Conservation (phyloP, 2,113 vertebrate species). For the Chloropsis hardwickii region DNA sequence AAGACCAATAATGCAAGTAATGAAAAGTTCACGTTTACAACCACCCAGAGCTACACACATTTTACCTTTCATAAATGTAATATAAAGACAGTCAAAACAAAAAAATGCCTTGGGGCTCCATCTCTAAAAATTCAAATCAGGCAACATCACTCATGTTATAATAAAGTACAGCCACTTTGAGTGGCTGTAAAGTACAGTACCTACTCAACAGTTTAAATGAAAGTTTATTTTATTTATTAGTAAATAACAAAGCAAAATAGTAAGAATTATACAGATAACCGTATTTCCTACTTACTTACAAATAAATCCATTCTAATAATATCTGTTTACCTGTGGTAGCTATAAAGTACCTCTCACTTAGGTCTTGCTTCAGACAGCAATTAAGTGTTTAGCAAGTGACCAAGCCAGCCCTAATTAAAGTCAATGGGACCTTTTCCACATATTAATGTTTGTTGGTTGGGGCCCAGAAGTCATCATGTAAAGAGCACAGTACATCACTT, state of each 20-base stretch:
- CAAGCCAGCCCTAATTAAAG: conserved; percentile 28
- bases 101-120: not conserved
- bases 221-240: not conserved
- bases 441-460: not conserved
- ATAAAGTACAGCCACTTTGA: not conserved
- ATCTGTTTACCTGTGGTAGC: not conserved
- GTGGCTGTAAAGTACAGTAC: not conserved
- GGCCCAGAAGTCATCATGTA: not conserved
- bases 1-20: not conserved
- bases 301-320: not conserved
- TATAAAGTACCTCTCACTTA: not conserved
- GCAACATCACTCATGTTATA: not conserved
- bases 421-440: not conserved
- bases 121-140: not conserved
- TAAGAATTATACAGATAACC: not conserved
- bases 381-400: not conserved
- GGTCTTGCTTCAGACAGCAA: not conserved
- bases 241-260: not conserved
- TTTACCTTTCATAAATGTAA: not conserved
- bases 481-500: not conserved
- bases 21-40: not conserved
- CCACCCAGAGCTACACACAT: not conserved
- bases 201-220: not conserved
- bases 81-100: not conserved
- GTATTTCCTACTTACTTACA: not conserved